Base-by-base conservation (phyloP, 2,797 vertebrate genomes). In the Aplochiton taeniatus region DNA sequence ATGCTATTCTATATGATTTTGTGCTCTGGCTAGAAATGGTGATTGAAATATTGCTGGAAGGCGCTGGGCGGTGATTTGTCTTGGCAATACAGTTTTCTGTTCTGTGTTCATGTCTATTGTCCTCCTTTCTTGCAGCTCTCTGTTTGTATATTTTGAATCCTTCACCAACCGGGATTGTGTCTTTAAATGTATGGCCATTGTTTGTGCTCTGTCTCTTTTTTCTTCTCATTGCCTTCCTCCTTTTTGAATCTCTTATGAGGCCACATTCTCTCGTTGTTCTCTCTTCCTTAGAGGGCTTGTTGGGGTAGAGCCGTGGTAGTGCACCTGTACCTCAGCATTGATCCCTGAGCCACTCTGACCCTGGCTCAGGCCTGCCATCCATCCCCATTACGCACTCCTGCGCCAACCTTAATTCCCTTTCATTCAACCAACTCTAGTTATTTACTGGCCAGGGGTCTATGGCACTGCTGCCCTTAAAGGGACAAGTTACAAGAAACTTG, bases 361-460 rank as follows among this genome's bases (percentile, higher is more conserved):
- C 86, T 72, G 79, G 74, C 77, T 84, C 78, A 86, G 88, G 86
- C 85, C 87, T 87, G 87, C 90, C 90, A 92, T 93, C 91, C 89
- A 92, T 92, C 90, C 90, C 87, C 87, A 93, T 92, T 93, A 93
- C 84, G 63, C 77, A 77, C 85, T 88, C 77, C 84, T 83, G 82
- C 81, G 83, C 87, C 80, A 80, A 71, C 86, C 85, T 86, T 92
- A 91, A 92, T 93, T 92, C 84, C 85, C 76, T 85, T 84, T 80
- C 86, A 87, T 86, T 92, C 88, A 92, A 86, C 90, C 86, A 87
- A 87, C 86, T 85, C 79, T 69, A 76, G 84, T 90, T 91, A 92
- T 91, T 93, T 91, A 90, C 90, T 81, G 85, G 77, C 81, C 78
- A 77, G 55, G 66, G 79, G 63, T 79, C 80, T 67, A 66, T 74